These are phyloP conservation scores for Nerophis lumbriciformis DNA, from an alignment of 2,113 vertebrate species.

Conservation along the genomic window DNA sequence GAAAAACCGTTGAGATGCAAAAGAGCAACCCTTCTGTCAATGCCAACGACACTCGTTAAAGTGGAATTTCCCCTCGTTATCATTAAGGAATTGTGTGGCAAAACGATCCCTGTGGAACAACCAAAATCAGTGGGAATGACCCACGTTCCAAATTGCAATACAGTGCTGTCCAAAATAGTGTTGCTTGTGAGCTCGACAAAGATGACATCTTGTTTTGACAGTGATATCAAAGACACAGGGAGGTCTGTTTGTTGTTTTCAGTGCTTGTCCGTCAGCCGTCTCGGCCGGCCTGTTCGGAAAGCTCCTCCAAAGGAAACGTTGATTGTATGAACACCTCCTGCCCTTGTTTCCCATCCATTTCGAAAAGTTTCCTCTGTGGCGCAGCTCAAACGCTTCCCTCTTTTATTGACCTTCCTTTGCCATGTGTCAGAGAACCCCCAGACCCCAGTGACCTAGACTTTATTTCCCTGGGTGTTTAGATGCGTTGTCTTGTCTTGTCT, in stretches of 20 bases:
- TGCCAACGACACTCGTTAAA: too few species aligned
- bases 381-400: conserved; percentile 11
- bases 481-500: conserved; percentile 26
- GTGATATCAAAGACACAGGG: conserved; percentile 30
- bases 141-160: too few species aligned
- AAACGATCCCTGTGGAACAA: too few species aligned
- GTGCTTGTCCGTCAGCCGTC: conserved; percentile 41
- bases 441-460: conserved; percentile 36
- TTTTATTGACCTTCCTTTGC: conserved; percentile 51
- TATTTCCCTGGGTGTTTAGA: conserved; percentile 56
- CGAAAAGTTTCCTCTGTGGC: conserved; percentile 13
- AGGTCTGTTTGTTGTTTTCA: conserved; percentile 41
- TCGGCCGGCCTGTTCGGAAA: conserved; percentile 27
- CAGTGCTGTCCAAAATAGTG: background rate
- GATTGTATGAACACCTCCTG: conserved; percentile 54
- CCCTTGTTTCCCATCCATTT: conserved; percentile 22
- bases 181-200: conserved; percentile 17
- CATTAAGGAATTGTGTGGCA: too few species aligned
- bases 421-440: conserved; percentile 30
- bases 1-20: too few species aligned
- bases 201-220: conserved; percentile 37
- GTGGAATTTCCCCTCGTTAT: too few species aligned
- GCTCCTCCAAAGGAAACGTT: conserved; percentile 47
- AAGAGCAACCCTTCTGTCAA: too few species aligned
- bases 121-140: too few species aligned